Base-by-base conservation (phyloP, 2,113 vertebrate genomes). In the Epinephelus cyanopodus region DNA sequence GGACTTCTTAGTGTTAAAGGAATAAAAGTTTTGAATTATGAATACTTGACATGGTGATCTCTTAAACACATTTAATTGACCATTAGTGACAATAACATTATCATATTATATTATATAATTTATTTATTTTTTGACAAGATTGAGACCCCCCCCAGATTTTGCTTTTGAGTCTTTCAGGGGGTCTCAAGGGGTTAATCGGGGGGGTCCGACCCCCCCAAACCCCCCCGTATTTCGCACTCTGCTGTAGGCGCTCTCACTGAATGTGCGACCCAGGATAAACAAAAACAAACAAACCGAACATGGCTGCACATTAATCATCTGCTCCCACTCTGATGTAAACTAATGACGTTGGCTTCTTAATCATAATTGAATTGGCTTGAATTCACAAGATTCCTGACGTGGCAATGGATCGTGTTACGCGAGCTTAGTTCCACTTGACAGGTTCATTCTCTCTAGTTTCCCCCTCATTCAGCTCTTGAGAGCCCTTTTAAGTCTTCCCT, bases 371-470 rank as follows among this genome's bases (percentile, higher is more conserved):
- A 87, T 72, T 82, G 86, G 79, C 67, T 56, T 29, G 60, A 82
- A 83, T 82, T 86, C 74, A 74, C 52, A 52, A 61, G 58, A 82
- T 82, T 81, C 50, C 85, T 39, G 84, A 83, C n/a, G 25, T 42
- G 63, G 77, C 60, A 1, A 65, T 87, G 85, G 12, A 88, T 92
- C 87, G 68, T 86, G 74, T 82, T 88, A 85, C 77, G 47, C 57
- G 58, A 84, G 82, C 82, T 91, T 84, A 77, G 88, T 89, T 91
- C 85, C 77, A 76, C 83, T 68, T 53, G 62, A 83, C 47, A 60
- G 84, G 70, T 83, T 83, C 77, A 13, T 27, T 78, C 50, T 58
- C 48, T 62, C 68, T 3, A 14, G 2, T 37, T 19, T n/a, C 19
- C 21, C 15, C 13, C 37, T 23, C 33, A 56, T 60, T 63, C 54